Base-by-base conservation (phyloP, 2,113 vertebrate species). In the Lutjanus erythropterus region DNA sequence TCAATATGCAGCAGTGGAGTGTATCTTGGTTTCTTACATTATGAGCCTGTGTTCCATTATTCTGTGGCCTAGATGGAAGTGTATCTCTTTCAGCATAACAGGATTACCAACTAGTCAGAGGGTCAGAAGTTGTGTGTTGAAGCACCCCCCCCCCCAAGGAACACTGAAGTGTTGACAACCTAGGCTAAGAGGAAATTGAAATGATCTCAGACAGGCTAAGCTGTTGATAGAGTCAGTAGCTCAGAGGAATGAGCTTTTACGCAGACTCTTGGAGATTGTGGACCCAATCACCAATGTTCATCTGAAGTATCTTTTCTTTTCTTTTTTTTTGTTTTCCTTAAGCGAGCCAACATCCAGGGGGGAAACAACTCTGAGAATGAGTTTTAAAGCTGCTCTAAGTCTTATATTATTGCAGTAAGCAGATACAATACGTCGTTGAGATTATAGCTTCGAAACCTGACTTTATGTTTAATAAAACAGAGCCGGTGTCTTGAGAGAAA, bases 121-220 rank as follows among this genome's bases (percentile, higher is more conserved):
- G 80, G 83, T 79, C 86, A 75, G 60, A 78, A 50, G 62, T 71
- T 79, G 53, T 75, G 23, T 11, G 3, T 19, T 78, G 58, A 60
- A 83, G 62, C 61, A 50, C 16, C 49, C 4, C 16, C n/a, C 23
- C 67, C 49, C 4, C 49, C 2, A 39, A 47, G 78, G 84, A 80
- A 65, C 55, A 52, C 18, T 59, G 44, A 44, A 75, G 83, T 81
- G 78, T 81, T 85, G 83, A 83, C 86, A 83, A 81, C 46, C 39
- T 19, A 21, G 42, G 46, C 58, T 70, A 31, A 49, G 64, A 69
- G 66, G 47, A 85, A 79, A 85, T 62, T 73, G 80, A 77, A 90
- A 71, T 77, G 52, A 86, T 78, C 29, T 78, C 49, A 52, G 33
- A 75, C 39, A 56, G 47, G 14, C 61, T 56, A 69, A 79, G 75